Evolutionary conservation across 2,797 vertebrate genomes (phyloP), one percentile per base, ranked within the genome.

Genomic region (Enteromius unitaeniatus): DNA sequence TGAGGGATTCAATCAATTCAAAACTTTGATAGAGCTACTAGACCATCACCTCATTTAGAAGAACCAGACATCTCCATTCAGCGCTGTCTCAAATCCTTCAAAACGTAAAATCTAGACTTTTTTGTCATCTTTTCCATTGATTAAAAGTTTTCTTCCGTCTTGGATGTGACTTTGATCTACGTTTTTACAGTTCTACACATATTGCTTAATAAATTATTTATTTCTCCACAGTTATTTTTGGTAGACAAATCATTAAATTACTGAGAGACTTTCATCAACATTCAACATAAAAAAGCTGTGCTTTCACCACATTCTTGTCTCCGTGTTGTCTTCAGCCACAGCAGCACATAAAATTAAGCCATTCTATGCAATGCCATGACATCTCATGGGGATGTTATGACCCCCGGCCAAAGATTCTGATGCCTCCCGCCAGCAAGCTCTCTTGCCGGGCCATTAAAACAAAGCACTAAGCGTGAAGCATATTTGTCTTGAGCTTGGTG

Each of bases 391-490:
- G 65, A 69, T 45, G 51, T 70, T 60, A 51, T 51, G 42, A 84
- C 67, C 51, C 31, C 23, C n/a, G 31, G 34, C 37, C 37, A 83
- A 67, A 1, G 53, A 37, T 83, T 53, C 28, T 40, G 53, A 62
- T 47, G 75, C 62, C 37, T 84, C 26, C 42, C 45, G 10, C 79
- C n/a, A 69, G 40, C 49, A 40, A 70, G 4, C 21, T 60, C 55
- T 67, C 62, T 85, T n/a, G 9, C 53, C 2, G 55, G 53, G 53
- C 67, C 53, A 87, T 87, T 83, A 85, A 88, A 88, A 84, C 70
- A 78, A 86, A 88, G 81, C 86, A 84, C 55, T 14, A 73, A 82
- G 81, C 86, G 65, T 84, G 86, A 87, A 84, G 82, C 75, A 72
- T 49, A 68, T 87, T 75, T 85, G 78, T 84, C 64, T 53, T 53